Evolutionary conservation across 1,140 invertebrate species (phyloP).

Genomic region (Stenopsyche tienmushanensis): DNA sequence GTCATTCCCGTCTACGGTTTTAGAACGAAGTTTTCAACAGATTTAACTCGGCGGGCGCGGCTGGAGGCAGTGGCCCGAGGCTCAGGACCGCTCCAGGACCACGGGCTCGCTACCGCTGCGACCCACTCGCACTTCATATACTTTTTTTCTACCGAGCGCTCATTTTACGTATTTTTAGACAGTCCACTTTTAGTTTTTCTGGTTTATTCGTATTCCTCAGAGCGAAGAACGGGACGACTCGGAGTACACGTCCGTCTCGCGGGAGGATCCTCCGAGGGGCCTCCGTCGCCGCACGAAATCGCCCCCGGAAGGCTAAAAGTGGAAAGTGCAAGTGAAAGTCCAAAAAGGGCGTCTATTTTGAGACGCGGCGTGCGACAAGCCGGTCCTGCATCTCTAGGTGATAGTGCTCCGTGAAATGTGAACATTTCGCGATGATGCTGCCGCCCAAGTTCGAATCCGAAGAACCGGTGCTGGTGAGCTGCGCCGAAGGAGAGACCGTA

Average conservation of each 20-base stretch:
- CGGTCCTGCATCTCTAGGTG: not conserved
- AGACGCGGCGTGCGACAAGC: not conserved
- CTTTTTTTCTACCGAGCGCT: not conserved
- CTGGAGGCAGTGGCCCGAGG: constrained; percentile 10
- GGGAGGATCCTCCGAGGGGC: too few species aligned
- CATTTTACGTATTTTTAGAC: not conserved
- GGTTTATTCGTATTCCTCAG: not conserved
- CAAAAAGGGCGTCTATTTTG: not conserved
- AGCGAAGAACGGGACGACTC: not conserved
- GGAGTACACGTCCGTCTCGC: not conserved
- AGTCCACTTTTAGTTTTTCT: not conserved
- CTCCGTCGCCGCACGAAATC: too few species aligned
- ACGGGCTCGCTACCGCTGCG: not conserved
- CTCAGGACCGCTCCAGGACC: not conserved
- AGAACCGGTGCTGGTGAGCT: constrained; percentile 11
- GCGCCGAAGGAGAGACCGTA: constrained; percentile 26
- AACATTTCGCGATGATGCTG: not conserved
- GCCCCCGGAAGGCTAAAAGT: not conserved
- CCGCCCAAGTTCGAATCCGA: constrained; percentile 11
- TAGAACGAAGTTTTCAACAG: constrained; percentile 18
- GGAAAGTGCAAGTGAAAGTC: not conserved
- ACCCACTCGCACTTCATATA: not conserved
- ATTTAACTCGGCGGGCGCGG: constrained; percentile 8
- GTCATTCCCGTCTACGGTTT: constrained; percentile 16
- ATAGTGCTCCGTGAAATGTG: not conserved